Conservation (phyloP, 2,888 invertebrate genomes). For the Acronicta leporina region DNA sequence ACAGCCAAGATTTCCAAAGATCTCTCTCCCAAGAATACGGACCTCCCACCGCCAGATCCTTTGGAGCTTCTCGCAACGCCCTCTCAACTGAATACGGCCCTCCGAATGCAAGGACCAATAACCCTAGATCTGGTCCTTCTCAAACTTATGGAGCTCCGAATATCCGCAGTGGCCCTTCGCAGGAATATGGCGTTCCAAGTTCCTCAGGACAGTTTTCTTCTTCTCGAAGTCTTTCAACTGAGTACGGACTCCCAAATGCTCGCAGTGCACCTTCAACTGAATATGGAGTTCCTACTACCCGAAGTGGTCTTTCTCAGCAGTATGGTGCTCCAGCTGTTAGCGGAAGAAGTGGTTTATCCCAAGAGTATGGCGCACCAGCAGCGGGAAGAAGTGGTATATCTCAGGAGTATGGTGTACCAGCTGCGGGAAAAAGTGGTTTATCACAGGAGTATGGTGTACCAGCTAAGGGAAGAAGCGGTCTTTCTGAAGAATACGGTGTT, state of each 20-base stretch:
- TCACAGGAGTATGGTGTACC: conserved; percentile 46
- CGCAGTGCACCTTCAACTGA: conserved; percentile 57
- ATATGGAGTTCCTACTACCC: conserved; percentile 29
- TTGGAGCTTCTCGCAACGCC: conserved; percentile 57
- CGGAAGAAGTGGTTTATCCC: conserved; percentile 37
- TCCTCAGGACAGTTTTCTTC: conserved; percentile 38
- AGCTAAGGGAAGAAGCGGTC: conserved; percentile 19
- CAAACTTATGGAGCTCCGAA: conserved; percentile 53
- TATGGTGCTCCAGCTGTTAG: conserved; percentile 51
- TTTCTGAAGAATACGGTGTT: conserved; percentile 48
- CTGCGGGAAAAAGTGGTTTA: conserved; percentile 10
- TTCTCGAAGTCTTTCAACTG: conserved; percentile 50
- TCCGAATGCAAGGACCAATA: conserved; percentile 48
- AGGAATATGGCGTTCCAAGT: conserved; percentile 64
- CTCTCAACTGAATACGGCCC: conserved; percentile 64
- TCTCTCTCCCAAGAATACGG: conserved; percentile 65
- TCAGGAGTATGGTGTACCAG: conserved; percentile 47
- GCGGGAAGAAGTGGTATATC: conserved; percentile 19
- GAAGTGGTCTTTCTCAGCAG: conserved; percentile 46
- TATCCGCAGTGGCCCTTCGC: conserved; percentile 49
- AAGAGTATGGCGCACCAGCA: conserved; percentile 56
- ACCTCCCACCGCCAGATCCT: conserved; percentile 50
- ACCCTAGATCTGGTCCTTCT: conserved; percentile 25
- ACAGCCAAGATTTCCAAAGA: conserved; percentile 57
- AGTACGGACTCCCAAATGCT: conserved; percentile 64